Conservation (phyloP, 2,797 vertebrate genomes). For the Crocidura indochinensis region DNA sequence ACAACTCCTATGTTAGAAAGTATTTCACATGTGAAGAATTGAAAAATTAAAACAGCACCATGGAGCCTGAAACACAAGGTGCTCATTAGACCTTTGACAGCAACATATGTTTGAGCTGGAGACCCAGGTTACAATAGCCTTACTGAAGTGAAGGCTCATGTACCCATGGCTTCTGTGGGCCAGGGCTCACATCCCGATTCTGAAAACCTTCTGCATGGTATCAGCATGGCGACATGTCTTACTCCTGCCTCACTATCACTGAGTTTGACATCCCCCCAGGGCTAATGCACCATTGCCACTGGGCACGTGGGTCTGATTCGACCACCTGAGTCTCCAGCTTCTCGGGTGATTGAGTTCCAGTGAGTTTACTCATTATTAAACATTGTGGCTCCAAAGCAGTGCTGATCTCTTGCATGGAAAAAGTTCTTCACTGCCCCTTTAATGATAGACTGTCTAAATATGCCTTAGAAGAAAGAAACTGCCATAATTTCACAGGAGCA, state of each 20-base stretch:
- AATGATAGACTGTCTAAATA: neutral
- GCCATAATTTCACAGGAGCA: neutral
- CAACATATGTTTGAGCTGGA: too few relatives aligned
- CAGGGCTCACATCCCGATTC: too few relatives aligned
- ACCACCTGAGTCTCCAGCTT: too few relatives aligned
- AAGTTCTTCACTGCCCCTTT: neutral
- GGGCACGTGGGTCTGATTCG: too few relatives aligned
- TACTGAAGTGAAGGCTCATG: neutral
- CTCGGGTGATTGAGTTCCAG: too few relatives aligned
- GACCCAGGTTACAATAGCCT: neutral
- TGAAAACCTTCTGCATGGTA: too few relatives aligned
- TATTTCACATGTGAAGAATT: neutral
- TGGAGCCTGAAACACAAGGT: constrained; percentile 15
- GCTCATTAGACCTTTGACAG: too few relatives aligned
- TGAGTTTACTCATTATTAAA: neutral
- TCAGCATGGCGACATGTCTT: too few relatives aligned
- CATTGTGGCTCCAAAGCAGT: neutral
- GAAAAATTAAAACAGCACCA: neutral
- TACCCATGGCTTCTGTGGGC: too few relatives aligned
- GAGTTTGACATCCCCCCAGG: too few relatives aligned
- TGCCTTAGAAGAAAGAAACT: neutral
- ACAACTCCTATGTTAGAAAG: neutral
- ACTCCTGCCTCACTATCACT: too few relatives aligned
- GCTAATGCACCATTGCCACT: too few relatives aligned
- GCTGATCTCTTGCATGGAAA: neutral